A percentile compares a stretch with the other conserved stretches of the same genome.
Conservation (phyloP, 1,140 invertebrate species). For the Sminthurinus signatus region DNA sequence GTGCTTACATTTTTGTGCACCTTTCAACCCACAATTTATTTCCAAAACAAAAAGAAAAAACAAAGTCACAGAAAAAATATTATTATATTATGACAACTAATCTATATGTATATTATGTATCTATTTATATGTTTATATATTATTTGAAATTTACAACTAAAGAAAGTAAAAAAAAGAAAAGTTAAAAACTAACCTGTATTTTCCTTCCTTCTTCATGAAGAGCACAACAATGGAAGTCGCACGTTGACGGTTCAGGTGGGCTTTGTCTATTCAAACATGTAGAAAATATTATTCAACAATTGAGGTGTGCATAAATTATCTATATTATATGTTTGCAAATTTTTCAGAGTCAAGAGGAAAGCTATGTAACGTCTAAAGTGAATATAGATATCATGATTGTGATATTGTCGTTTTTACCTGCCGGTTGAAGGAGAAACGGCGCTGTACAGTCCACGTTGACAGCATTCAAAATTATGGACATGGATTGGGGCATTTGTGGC, state of each 20-base stretch:
- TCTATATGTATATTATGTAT: background rate
- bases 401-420: too few relatives aligned
- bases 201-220: slow-evolving; percentile 83
- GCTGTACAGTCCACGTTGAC: slow-evolving; percentile 44
- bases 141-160: background rate
- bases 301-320: too few relatives aligned
- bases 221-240: slow-evolving; percentile 91
- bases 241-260: slow-evolving; percentile 57
- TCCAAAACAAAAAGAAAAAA: background rate
- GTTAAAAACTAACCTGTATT: slow-evolving; percentile 54
- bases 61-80: background rate
- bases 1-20: slow-evolving; percentile 85
- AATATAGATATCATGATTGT: too few relatives aligned
- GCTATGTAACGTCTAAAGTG: too few relatives aligned
- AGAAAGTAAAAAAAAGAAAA: background rate
- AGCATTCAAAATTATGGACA: slow-evolving; percentile 76
- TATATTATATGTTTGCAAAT: too few relatives aligned
- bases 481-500: slow-evolving; percentile 54
- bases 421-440: background rate
- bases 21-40: slow-evolving; percentile 7
- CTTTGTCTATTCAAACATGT: too few relatives aligned
- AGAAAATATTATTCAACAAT: too few relatives aligned
- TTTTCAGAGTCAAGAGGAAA: too few relatives aligned
- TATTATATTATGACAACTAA: background rate
- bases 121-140: background rate